Evolutionary conservation across 2,888 invertebrate species (phyloP).

Genomic region (Drosophila dives): DNA sequence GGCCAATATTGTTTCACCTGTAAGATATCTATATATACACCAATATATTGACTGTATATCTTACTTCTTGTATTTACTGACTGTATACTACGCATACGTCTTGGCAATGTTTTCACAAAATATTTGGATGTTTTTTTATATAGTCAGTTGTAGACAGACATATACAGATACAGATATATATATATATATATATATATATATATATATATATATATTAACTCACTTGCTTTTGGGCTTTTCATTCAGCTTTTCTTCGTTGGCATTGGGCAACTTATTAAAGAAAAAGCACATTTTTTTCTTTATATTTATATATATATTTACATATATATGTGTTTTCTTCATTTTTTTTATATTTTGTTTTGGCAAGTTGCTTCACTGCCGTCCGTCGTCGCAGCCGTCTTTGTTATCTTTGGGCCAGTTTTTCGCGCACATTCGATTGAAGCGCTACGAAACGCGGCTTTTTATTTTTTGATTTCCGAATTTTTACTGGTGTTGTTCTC

Average conservation of each 20-base stretch:
- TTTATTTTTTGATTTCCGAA: slow-evolving; percentile 34
- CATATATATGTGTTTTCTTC: background rate
- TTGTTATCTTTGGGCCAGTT: slow-evolving; percentile 42
- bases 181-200: background rate
- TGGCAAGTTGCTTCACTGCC: slow-evolving; percentile 46
- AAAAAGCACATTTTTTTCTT: slow-evolving; percentile 42
- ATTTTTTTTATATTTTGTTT: slow-evolving; percentile 37
- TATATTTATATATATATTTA: slow-evolving; percentile 5
- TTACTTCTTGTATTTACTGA: slow-evolving; percentile 20
- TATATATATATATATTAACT: slow-evolving; percentile 20
- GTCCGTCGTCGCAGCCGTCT: slow-evolving; percentile 33
- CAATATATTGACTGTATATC: background rate
- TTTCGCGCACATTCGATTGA: slow-evolving; percentile 55
- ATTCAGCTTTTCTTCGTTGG: slow-evolving; percentile 58
- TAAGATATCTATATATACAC: background rate
- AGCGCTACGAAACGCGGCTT: slow-evolving; percentile 52
- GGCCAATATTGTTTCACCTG: background rate
- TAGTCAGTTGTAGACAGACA: slow-evolving; percentile 16
- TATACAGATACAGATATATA: background rate
- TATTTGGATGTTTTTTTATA: slow-evolving; percentile 36
- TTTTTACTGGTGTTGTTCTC: background rate
- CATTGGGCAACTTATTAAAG: slow-evolving; percentile 63
- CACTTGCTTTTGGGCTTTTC: slow-evolving; percentile 43
- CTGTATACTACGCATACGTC: slow-evolving; percentile 60
- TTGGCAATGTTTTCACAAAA: slow-evolving; percentile 60